A percentile compares a stretch with the other conserved stretches of the same genome.
phyloP scores from a whole-genome alignment of 2,888 invertebrate genomes.

The Julus scandinavius region DNA sequence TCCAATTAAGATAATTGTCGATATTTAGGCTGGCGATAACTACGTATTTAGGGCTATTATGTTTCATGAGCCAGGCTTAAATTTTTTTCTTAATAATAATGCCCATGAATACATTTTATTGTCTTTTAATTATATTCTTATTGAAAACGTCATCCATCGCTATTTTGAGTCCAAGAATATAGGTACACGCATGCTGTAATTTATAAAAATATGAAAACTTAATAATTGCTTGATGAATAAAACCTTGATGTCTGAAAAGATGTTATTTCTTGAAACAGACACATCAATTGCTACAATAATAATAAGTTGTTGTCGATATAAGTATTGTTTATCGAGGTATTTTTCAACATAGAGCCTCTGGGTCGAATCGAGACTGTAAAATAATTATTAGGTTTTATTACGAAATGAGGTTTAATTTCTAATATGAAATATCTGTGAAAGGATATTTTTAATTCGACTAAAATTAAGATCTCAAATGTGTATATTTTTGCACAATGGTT shows the following conservation, averaged over 20 bases:
- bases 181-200: not conserved
- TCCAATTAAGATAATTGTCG: conserved; percentile 44
- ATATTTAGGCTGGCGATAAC: conserved; percentile 17
- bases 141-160: not conserved
- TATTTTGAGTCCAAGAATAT: not conserved
- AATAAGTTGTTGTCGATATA: not conserved
- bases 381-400: not conserved
- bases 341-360: not conserved
- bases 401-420: not conserved
- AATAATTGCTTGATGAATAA: not conserved
- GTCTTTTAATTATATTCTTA: not conserved
- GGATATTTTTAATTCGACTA: not conserved
- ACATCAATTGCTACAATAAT: conserved; percentile 9
- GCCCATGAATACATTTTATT: not conserved
- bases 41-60: not conserved
- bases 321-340: not conserved
- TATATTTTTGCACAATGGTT: not conserved
- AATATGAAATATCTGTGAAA: not conserved
- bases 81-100: not conserved
- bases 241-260: not conserved
- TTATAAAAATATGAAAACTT: conserved; percentile 25
- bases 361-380: not conserved
- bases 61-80: not conserved
- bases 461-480: not conserved
- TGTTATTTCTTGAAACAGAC: not conserved